Conservation (phyloP, 2,888 invertebrate species). For the Lathronympha strigana region DNA sequence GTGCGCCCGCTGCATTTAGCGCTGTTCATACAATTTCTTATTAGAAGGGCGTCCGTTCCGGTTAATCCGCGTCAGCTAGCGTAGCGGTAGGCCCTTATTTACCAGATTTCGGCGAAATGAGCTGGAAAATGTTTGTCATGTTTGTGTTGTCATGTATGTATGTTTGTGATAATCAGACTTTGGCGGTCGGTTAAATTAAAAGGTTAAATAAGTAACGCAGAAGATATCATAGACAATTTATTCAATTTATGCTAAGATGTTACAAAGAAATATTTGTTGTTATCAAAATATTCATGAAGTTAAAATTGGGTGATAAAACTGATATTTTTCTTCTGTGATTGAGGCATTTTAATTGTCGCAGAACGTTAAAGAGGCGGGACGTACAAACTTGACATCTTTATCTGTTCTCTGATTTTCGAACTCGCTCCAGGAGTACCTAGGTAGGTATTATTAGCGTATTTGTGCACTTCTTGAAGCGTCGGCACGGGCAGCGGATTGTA, state of each 20-base stretch:
- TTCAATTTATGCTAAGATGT: neutral
- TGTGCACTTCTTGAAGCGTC: constrained; percentile 43
- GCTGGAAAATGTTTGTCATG: no score
- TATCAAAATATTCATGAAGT: neutral
- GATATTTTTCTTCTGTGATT: neutral
- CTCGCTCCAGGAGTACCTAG: constrained; percentile 46
- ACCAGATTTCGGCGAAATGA: no score
- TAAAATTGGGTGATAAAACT: no score
- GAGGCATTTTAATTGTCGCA: neutral
- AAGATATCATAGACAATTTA: neutral
- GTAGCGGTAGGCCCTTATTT: no score
- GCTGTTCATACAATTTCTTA: no score
- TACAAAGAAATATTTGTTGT: neutral
- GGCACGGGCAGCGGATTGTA: constrained; percentile 51
- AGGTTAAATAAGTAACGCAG: neutral
- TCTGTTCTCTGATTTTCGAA: constrained; percentile 42
- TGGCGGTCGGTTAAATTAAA: no score
- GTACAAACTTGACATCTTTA: neutral
- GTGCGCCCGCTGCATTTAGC: no score
- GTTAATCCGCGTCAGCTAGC: no score
- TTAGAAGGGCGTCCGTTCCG: no score
- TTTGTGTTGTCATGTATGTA: no score
- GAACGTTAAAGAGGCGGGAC: neutral
- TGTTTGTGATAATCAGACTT: no score
- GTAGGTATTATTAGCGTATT: constrained; percentile 43